These are phyloP conservation scores for Willowsia nigromaculata DNA, from an alignment of 2,888 invertebrate species.

Conservation along the genomic window DNA sequence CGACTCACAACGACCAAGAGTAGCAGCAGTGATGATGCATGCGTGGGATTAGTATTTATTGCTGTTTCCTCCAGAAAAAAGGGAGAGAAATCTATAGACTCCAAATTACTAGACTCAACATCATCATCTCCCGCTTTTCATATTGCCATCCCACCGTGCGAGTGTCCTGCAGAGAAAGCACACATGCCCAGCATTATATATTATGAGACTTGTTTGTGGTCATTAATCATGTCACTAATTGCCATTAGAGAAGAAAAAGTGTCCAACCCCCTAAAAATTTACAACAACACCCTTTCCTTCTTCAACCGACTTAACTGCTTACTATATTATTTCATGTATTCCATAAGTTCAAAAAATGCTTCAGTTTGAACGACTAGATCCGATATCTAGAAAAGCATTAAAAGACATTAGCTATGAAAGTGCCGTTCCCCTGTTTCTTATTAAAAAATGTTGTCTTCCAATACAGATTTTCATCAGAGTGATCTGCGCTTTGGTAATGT, in stretches of 20 bases:
- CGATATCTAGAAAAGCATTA: background rate
- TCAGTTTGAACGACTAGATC: background rate
- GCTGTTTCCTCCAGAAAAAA: slow-evolving; percentile 22
- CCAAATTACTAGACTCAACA: slow-evolving; percentile 9
- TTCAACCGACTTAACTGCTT: background rate
- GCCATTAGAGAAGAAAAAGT: slow-evolving; percentile 73
- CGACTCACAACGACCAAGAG: background rate
- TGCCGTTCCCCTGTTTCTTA: slow-evolving; percentile 4
- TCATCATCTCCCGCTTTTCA: background rate
- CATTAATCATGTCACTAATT: slow-evolving; percentile 78
- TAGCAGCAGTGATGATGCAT: slow-evolving; percentile 17
- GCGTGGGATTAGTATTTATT: slow-evolving; percentile 60
- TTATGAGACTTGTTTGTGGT: slow-evolving; percentile 38
- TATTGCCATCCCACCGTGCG: background rate
- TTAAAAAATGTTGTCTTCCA: background rate
- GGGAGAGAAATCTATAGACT: background rate
- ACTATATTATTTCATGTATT: no score
- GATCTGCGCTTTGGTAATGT: background rate
- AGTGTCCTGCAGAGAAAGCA: background rate
- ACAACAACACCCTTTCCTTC: slow-evolving; percentile 74
- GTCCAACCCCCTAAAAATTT: slow-evolving; percentile 73
- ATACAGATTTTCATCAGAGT: background rate
- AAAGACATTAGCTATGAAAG: slow-evolving; percentile 11
- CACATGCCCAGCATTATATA: no score
- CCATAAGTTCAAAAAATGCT: background rate